Base-by-base conservation (phyloP, 2,113 vertebrate genomes). In the Rhombomys opimus region DNA sequence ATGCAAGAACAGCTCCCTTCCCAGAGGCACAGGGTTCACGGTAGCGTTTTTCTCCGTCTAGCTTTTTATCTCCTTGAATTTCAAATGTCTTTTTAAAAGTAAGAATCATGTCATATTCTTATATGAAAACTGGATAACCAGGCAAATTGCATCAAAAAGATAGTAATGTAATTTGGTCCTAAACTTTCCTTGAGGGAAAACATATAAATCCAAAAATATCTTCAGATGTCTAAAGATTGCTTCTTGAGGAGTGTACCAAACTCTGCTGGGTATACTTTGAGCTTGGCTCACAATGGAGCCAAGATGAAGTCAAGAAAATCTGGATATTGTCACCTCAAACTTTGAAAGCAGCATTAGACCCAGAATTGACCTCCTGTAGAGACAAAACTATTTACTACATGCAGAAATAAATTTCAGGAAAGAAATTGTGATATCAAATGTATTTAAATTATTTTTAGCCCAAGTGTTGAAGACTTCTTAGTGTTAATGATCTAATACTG, bases 101-200 rank as follows among this genome's bases (percentile, higher is more conserved):
- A 86, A 94, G 27, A 68, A 91, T 15, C 82, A 86, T 65, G 93
- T 87, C 89, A 59, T 30, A 87, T 18, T 89, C 61, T 70, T 96
- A 0, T 82, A 87, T 86, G 65, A 63, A 86, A 77, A 86, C 50
- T 52, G 25, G 23, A 15, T 46, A 96, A 95, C 7, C 72, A 46
- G 15, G 85, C 41, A 93, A 14, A 23, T 80, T 46, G 35, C 30
- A 92, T 63, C 1, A 73, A 92, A 81, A 38, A 72, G 46, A 68
- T 85, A 80, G 75, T 50, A 82, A 91, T 86, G 65, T 89, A 77
- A 68, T 87, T 52, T 38, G 67, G 23, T 46, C 7, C 89, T 95
- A 89, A 93, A 82, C 25, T 89, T 76, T 87, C 54, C 82, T 84
- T 18, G 89, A 96, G 54, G 22, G 86, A 92, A 97, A 94, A 59